Conservation (phyloP, 30 jellyfish, hydroid and myxozoan species). For the Hydractinia symbiolongicarpus region DNA sequence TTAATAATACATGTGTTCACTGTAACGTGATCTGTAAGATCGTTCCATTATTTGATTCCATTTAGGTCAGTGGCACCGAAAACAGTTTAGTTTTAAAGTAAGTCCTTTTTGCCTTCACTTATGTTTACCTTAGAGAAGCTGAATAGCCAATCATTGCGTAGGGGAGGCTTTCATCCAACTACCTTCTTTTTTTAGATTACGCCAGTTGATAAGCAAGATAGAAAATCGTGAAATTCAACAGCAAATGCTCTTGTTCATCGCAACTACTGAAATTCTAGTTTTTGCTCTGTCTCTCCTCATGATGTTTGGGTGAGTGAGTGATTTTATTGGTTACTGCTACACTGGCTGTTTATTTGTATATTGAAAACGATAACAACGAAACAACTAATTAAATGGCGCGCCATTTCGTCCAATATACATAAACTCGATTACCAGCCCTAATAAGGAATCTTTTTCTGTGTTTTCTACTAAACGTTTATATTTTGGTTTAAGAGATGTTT, state of each 20-base stretch:
- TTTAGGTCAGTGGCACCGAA: conserved; percentile 44
- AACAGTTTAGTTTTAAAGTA: conserved; percentile 37
- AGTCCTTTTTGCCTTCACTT: background rate
- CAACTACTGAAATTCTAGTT: conserved; percentile 74
- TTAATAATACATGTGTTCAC: too few relatives aligned
- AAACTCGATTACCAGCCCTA: too few relatives aligned
- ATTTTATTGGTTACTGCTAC: too few relatives aligned
- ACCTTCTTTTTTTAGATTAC: conserved; percentile 32
- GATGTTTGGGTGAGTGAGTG: conserved; percentile 54
- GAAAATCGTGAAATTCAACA: conserved; percentile 75
- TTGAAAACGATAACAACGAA: too few relatives aligned
- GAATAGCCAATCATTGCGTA: background rate
- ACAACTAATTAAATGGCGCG: too few relatives aligned
- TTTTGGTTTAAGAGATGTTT: too few relatives aligned
- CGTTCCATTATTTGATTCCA: background rate
- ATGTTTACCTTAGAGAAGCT: background rate
- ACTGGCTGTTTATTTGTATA: too few relatives aligned
- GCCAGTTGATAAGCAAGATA: conserved; percentile 37
- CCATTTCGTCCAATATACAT: too few relatives aligned
- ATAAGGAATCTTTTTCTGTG: too few relatives aligned
- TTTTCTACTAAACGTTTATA: too few relatives aligned
- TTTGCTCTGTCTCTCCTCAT: conserved; percentile 64
- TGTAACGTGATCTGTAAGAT: too few relatives aligned
- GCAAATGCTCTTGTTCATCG: conserved; percentile 57
- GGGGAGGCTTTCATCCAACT: background rate